Percentiles rank a stretch among this genome's conserved stretches.
phyloP scores from a whole-genome alignment of 2,797 vertebrate species.

The Notolepis coatsorum region DNA sequence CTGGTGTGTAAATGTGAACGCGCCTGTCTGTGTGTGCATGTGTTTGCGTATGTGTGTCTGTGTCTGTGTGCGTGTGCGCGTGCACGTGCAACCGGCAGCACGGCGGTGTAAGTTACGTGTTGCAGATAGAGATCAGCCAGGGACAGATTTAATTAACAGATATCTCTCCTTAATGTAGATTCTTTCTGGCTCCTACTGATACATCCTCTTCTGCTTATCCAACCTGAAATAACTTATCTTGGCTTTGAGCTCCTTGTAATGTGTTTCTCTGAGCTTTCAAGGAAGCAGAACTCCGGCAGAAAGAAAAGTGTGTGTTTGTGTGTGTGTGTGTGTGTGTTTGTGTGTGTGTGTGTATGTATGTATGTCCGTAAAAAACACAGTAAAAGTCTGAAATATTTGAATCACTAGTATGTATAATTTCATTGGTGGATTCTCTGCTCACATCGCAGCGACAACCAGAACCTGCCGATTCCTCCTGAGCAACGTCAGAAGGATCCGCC shows the following conservation, averaged over 20 bases:
- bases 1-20: not conserved
- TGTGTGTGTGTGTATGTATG: constrained; percentile 10
- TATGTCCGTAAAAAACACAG: no score
- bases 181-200: constrained; percentile 76
- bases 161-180: constrained; percentile 83
- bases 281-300: constrained; percentile 57
- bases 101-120: constrained; percentile 75
- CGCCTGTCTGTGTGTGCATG: constrained; percentile 16
- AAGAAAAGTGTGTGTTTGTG: constrained; percentile 40
- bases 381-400: no score
- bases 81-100: constrained; percentile 50
- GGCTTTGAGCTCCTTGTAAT: constrained; percentile 69
- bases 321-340: constrained; percentile 9
- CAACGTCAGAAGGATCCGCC: no score
- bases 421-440: no score
- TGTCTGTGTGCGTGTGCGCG: not conserved
- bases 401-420: no score
- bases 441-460: no score
- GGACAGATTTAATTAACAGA: constrained; percentile 86
- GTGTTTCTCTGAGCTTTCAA: constrained; percentile 71
- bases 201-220: constrained; percentile 76
- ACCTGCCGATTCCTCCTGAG: no score
- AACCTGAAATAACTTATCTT: constrained; percentile 79
- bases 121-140: constrained; percentile 79
- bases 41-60: constrained; percentile 7